phyloP scores from a whole-genome alignment of 2,113 vertebrate genomes.

The Mesoclemmys tuberculata region DNA sequence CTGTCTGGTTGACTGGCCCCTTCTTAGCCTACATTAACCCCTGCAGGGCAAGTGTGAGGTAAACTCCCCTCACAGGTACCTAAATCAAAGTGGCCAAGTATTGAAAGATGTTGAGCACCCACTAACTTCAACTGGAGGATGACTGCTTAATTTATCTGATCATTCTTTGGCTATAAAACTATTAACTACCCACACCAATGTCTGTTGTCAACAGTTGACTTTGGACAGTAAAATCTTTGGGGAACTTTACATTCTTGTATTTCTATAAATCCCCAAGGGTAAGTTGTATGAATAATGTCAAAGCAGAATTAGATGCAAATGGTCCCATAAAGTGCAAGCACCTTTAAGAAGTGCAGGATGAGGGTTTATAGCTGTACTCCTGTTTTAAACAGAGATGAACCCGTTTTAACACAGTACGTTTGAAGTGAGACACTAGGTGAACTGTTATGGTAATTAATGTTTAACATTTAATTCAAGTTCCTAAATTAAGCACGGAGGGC shows the following conservation, averaged over 20 bases:
- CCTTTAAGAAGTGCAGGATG: not conserved
- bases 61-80: not conserved
- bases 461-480: not conserved
- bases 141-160: conserved; percentile 9
- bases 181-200: not conserved
- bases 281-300: not conserved
- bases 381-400: not conserved
- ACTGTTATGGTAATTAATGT: not conserved
- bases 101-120: conserved; percentile 9
- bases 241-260: not conserved
- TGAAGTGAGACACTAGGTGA: not conserved
- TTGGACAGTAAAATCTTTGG: not conserved
- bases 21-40: not conserved
- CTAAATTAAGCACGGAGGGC: not conserved
- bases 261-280: not conserved
- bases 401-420: not conserved
- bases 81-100: not conserved
- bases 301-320: not conserved
- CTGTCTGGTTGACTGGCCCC: not conserved
- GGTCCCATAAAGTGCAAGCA: not conserved
- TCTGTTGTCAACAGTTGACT: not conserved
- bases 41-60: not conserved
- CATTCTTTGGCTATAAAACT: conserved; percentile 16
- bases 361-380: not conserved
- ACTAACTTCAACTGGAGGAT: not conserved